Evolutionary conservation across 2,113 vertebrate genomes (phyloP).

Genomic region (Amblyornis subalaris): DNA sequence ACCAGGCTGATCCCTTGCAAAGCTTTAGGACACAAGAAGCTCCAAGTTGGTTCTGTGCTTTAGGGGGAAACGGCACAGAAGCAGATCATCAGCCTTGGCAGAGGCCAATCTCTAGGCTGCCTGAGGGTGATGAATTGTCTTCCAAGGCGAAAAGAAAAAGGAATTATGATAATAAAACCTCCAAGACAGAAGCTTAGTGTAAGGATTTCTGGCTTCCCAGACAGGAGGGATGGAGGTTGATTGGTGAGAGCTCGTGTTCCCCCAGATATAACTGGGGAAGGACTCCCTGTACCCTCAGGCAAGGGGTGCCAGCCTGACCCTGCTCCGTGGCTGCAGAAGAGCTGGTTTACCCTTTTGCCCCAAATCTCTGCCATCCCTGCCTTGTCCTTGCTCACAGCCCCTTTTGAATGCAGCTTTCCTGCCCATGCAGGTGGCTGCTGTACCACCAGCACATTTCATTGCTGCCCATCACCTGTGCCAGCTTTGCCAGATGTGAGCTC

Average conservation of each 20-base stretch:
- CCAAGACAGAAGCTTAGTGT: background rate
- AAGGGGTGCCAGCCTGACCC: background rate
- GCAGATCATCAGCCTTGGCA: background rate
- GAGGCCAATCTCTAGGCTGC: background rate
- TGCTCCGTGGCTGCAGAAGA: background rate
- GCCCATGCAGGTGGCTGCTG: fast-evolving
- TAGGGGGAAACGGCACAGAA: background rate
- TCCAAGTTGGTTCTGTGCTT: background rate
- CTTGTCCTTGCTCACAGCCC: fast-evolving
- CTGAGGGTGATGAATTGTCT: background rate
- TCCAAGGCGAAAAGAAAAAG: background rate
- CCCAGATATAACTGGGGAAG: fast-evolving
- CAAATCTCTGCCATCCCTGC: background rate
- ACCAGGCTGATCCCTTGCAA: background rate
- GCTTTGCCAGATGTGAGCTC: fast-evolving
- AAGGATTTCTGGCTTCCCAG: background rate
- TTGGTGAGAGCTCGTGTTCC: background rate
- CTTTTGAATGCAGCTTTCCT: background rate
- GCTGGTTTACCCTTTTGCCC: background rate
- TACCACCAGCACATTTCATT: fast-evolving
- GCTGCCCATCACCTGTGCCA: background rate
- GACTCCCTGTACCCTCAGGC: background rate
- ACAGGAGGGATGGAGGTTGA: background rate
- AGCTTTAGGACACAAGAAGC: background rate
- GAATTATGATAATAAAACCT: background rate